Conservation (phyloP, 92 coral and sea anemone genomes). For the Umimayanthus kanabou region DNA sequence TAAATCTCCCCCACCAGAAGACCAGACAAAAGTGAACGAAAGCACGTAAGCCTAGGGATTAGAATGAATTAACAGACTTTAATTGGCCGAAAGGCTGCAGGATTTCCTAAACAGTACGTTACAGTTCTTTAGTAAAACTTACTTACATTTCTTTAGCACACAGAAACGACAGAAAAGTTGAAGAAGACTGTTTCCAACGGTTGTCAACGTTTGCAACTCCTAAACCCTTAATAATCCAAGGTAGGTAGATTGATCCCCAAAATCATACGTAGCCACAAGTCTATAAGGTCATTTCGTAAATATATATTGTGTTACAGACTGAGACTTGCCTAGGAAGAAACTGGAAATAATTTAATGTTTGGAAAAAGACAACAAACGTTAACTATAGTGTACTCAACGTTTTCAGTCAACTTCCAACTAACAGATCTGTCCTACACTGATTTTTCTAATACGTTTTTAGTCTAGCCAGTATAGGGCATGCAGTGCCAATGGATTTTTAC, state of each 20-base stretch:
- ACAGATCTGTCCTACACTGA: too few species aligned
- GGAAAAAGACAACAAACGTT: too few species aligned
- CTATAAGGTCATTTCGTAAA: neutral
- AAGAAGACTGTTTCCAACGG: neutral
- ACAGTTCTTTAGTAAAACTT: too few species aligned
- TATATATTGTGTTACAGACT: neutral
- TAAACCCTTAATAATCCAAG: slow-evolving; percentile 21
- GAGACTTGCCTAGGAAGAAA: neutral
- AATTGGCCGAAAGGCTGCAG: neutral
- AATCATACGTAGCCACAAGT: neutral
- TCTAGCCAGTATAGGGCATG: too few species aligned
- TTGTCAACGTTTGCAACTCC: slow-evolving; percentile 25
- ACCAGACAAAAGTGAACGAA: too few species aligned
- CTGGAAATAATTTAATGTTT: neutral
- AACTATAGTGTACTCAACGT: too few species aligned
- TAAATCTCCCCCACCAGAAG: too few species aligned
- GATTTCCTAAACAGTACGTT: neutral
- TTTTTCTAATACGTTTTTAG: too few species aligned
- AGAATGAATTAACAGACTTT: neutral
- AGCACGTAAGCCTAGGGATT: too few species aligned
- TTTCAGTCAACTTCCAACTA: too few species aligned
- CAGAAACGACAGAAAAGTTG: neutral
- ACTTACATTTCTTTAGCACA: neutral
- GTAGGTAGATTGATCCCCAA: neutral
- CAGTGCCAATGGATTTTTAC: too few species aligned